Evolutionary conservation across 2,797 vertebrate species (phyloP), one percentile per base, ranked within the genome.

Genomic region (Bradypodion pumilum): DNA sequence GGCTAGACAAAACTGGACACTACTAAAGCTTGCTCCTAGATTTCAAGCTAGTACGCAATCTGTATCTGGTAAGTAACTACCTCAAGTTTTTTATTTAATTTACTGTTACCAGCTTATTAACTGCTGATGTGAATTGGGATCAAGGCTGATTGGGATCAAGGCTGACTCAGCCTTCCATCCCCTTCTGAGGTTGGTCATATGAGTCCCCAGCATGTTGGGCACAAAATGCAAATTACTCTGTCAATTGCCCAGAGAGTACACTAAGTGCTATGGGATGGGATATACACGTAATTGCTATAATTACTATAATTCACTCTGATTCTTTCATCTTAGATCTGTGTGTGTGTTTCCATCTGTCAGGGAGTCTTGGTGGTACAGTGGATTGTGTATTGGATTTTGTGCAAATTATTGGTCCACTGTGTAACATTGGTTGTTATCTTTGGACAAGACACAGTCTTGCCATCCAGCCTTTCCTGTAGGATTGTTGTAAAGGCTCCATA

Each of bases 31-130:
- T 21, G 65, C 16, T 35, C 0, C 60, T 84, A 74, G 72, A 27
- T 42, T 19, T 84, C 35, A 74, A 66, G 27, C 35, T 69, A 80
- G 80, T 85, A 10, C 69, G 77, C 40, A 10, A 0, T 1, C 23
- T 0, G 68, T 13, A 1, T 37, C 72, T 49, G 1, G 95, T 95
- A 91, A 95, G 94, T 94, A 68, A 29, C 7, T 19, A 15, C 1
- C 35, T 70, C n/a, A 46, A 7, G 8, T 29, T 52, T 32, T 68
- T 44, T 76, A 44, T 16, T 32, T 15, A 19, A 46, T 42, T 60
- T 56, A 16, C 59, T 44, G 37, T 21, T 29, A 69, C 52, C 29
- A 46, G 35, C 2, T 49, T 56, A 27, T 66, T 74, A n/a, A n/a
- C n/a, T n/a, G n/a, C n/a, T n/a, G n/a, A n/a, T n/a, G n/a, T n/a